Evolutionary conservation across 2,888 invertebrate species (phyloP).

Genomic region (Drosophila nr. perissopoda): DNA sequence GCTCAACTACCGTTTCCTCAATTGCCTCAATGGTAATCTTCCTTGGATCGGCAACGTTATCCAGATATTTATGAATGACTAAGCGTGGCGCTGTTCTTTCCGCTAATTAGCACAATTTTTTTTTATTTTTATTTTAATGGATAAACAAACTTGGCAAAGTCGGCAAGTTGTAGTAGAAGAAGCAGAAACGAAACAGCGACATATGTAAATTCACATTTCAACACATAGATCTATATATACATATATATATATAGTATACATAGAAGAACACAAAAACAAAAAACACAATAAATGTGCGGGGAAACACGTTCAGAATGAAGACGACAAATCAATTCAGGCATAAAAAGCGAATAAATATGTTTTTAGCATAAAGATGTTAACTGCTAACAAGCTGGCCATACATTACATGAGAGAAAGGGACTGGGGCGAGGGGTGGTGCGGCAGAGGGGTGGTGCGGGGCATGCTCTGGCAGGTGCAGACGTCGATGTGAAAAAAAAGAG

Average conservation of each 20-base stretch:
- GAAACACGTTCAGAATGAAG: constrained; percentile 71
- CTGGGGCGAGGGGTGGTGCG: neutral
- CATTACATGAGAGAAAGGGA: neutral
- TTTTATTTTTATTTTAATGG: constrained; percentile 57
- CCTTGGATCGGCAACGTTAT: constrained; percentile 2
- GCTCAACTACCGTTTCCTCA: neutral
- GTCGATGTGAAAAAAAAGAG: constrained; percentile 35
- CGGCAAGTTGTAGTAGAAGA: constrained; percentile 1
- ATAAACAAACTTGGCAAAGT: constrained; percentile 71
- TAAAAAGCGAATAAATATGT: constrained; percentile 80
- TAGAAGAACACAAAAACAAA: constrained; percentile 19
- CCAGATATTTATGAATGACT: constrained; percentile 49
- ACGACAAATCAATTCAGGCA: constrained; percentile 82
- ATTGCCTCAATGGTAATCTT: neutral
- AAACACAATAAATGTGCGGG: constrained; percentile 60
- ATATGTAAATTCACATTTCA: constrained; percentile 66
- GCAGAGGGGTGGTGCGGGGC: neutral
- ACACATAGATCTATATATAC: constrained; percentile 24
- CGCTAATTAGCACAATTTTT: constrained; percentile 70
- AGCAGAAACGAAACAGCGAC: constrained; percentile 33
- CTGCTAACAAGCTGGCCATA: constrained; percentile 69
- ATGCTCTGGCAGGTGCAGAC: constrained; percentile 33
- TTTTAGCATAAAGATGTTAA: constrained; percentile 81
- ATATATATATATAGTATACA: constrained; percentile 5
- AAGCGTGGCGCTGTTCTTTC: constrained; percentile 42